Percentiles rank a stretch among this genome's conserved stretches.
Conservation (phyloP, 1,140 invertebrate species). For the Anastrepha obliqua region DNA sequence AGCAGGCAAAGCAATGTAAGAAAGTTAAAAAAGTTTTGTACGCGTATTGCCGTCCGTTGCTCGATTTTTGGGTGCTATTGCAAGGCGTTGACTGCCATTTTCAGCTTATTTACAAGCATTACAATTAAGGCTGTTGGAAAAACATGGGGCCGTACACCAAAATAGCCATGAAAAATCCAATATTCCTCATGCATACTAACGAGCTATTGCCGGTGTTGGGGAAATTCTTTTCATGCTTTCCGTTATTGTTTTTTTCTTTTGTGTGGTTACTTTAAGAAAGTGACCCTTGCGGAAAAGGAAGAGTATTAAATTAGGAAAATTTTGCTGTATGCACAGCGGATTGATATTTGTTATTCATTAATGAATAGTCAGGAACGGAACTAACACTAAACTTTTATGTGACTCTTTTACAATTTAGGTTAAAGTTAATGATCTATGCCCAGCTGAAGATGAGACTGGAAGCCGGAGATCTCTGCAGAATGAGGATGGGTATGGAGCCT, state of each 20-base stretch:
- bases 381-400: too few relatives aligned
- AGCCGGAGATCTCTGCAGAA: too few relatives aligned
- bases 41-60: not conserved
- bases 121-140: constrained; percentile 55
- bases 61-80: constrained; percentile 40
- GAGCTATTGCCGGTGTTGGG: constrained; percentile 52
- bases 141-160: constrained; percentile 54
- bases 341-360: not conserved
- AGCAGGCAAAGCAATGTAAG: not conserved
- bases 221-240: not conserved
- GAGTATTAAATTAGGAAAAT: not conserved
- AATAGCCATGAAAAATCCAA: constrained; percentile 58
- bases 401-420: too few relatives aligned
- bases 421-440: too few relatives aligned
- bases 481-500: too few relatives aligned
- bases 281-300: not conserved
- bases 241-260: not conserved
- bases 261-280: not conserved
- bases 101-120: constrained; percentile 58
- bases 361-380: too few relatives aligned
- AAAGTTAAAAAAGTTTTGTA: not conserved
- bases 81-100: constrained; percentile 35
- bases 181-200: constrained; percentile 59
- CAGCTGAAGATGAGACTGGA: too few relatives aligned
- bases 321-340: not conserved